Conservation (phyloP, 2,888 invertebrate genomes). For the Drosophila austrosaltans region DNA sequence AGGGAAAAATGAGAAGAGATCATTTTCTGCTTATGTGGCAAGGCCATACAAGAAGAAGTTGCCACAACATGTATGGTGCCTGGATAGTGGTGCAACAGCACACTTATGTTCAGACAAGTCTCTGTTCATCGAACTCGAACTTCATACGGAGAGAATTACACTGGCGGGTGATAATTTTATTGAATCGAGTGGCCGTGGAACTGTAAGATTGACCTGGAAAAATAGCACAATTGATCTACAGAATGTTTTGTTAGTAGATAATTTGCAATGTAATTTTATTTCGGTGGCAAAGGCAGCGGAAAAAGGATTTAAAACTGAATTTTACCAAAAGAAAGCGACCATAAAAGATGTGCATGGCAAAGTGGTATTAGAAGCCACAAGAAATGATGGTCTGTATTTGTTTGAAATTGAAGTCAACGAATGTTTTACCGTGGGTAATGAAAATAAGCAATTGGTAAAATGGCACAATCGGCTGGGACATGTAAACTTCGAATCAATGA, state of each 20-base stretch:
- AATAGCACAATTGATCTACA: neutral
- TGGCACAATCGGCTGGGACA: slow-evolving; percentile 9
- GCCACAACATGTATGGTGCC: slow-evolving; percentile 31
- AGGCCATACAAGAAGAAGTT: slow-evolving; percentile 12
- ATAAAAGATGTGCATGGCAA: neutral
- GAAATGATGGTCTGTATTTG: neutral
- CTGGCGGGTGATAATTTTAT: slow-evolving; percentile 15
- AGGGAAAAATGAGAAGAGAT: neutral
- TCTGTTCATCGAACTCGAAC: neutral
- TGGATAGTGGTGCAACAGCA: slow-evolving; percentile 47
- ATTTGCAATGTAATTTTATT: neutral
- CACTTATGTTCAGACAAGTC: slow-evolving; percentile 37
- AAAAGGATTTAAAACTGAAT: slow-evolving; percentile 19
- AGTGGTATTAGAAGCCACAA: neutral
- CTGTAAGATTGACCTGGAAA: neutral
- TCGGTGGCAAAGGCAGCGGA: slow-evolving; percentile 13
- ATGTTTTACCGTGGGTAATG: neutral
- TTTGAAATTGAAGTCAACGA: neutral
- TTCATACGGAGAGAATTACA: neutral
- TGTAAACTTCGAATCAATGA: neutral
- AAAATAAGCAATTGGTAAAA: neutral
- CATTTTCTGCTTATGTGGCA: slow-evolving; percentile 1
- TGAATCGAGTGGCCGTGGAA: slow-evolving; percentile 1
- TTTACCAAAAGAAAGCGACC: neutral
- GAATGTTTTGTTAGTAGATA: slow-evolving; percentile 12